phyloP scores from a whole-genome alignment of 2,888 invertebrate genomes.

The Eristalinus sepulchralis region DNA sequence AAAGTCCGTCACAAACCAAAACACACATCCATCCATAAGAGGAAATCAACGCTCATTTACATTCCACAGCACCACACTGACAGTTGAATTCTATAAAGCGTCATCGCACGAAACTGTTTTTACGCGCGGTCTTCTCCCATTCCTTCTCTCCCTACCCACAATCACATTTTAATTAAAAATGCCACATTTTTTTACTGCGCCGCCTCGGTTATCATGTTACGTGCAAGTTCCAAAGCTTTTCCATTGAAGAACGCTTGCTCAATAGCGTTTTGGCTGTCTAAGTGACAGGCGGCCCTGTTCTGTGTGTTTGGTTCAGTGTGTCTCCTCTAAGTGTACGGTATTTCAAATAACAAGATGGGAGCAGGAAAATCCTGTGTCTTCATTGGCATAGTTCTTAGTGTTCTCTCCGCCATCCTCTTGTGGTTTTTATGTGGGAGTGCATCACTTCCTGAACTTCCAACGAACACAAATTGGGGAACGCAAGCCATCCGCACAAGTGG shows the following conservation, averaged over 20 bases:
- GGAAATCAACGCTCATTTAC: not conserved
- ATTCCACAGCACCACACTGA: not conserved
- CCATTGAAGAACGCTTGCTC: not conserved
- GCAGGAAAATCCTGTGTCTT: not conserved
- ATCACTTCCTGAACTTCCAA: not conserved
- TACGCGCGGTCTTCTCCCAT: not conserved
- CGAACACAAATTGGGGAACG: not conserved
- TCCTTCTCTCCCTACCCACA: not conserved
- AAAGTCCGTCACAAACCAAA: not conserved
- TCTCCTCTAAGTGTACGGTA: too few species aligned
- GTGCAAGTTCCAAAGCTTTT: not conserved
- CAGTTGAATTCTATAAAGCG: not conserved
- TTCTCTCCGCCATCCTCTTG: not conserved
- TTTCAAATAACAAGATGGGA: not conserved
- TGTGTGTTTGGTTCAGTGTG: not conserved
- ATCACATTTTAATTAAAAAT: not conserved
- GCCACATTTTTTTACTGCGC: not conserved
- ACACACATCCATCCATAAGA: not conserved
- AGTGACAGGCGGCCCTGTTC: slow-evolving; percentile 2
- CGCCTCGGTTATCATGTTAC: too few species aligned
- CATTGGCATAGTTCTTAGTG: not conserved
- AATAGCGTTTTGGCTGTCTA: slow-evolving; percentile 28
- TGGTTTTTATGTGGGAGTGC: not conserved
- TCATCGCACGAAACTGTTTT: not conserved
- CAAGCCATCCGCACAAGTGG: not conserved